These are phyloP conservation scores for Folsomia candida DNA, from an alignment of 2,888 invertebrate species.

Conservation along the genomic window DNA sequence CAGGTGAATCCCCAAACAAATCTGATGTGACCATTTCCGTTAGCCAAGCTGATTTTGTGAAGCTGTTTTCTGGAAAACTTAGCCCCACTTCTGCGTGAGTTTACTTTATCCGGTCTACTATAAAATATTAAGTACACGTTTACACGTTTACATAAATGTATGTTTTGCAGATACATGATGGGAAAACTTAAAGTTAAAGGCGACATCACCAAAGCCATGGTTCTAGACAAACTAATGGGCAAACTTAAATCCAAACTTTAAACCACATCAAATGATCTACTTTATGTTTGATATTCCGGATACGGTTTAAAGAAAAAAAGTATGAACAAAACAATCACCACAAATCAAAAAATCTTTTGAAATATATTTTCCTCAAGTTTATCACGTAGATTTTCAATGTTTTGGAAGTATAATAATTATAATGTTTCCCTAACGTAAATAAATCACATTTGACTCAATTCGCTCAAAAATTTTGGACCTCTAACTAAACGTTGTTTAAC, in stretches of 20 bases:
- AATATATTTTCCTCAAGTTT: too few species aligned
- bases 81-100: constrained; percentile 78
- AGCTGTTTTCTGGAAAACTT: constrained; percentile 64
- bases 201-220: constrained; percentile 90
- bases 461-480: too few species aligned
- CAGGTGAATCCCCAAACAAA: constrained; percentile 68
- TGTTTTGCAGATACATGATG: constrained; percentile 82
- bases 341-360: too few species aligned
- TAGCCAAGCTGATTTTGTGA: constrained; percentile 61
- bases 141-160: too few species aligned
- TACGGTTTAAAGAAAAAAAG: too few species aligned
- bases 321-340: too few species aligned
- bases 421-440: too few species aligned
- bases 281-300: neutral
- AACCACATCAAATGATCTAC: constrained; percentile 5
- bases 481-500: too few species aligned
- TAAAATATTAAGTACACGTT: too few species aligned
- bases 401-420: too few species aligned
- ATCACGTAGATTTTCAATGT: too few species aligned
- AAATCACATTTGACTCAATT: too few species aligned
- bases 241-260: constrained; percentile 69
- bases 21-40: constrained; percentile 83
- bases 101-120: neutral
- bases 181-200: constrained; percentile 92
- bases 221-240: constrained; percentile 84